Base-by-base conservation (phyloP, 2,113 vertebrate species). In the Osmerus eperlanus region DNA sequence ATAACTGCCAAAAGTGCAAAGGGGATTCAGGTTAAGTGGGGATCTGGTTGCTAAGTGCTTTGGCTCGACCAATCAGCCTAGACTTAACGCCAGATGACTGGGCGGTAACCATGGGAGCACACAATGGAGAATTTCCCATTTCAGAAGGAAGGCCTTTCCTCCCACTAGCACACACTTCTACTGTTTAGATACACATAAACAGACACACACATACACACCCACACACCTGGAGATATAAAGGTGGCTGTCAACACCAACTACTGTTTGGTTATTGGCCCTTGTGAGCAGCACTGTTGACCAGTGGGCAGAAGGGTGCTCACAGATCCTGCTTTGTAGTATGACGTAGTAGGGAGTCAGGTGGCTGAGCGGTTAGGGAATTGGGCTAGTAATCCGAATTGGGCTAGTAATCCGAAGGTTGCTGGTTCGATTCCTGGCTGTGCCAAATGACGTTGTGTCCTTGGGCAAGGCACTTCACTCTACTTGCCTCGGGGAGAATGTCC, bases 11-110 rank as follows among this genome's bases (percentile, higher is more conserved):
- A 75, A 58, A 68, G 61, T 23, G 51, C 59, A 52, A 12, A 36
- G 25, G n/a, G 65, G 32, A 66, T 76, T 73, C 65, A 60, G 66
- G 74, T 68, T 70, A 80, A 76, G 54, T 69, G 36, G 65, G 64
- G 60, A 72, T 79, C 53, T 65, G 41, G 65, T 70, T 11, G 55
- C 51, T 72, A 32, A 72, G 61, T 14, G 58, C 58, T 52, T 64
- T 64, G 56, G 53, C 54, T 70, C n/a, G 18, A 28, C 68, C 68
- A 78, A 54, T 60, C 51, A 47, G 65, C 21, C 58, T 52, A 56
- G 41, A 28, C 23, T 41, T 18, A 16, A 55, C 65, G 58, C 68
- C 65, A 79, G 71, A 55, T 61, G 21, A 77, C 59, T 54, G 15
- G 41, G 3, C 0, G 0, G 56, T 77, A 68, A 55, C 74, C 70